A percentile compares a stretch with the other conserved stretches of the same genome.
Conservation (phyloP, 2,888 invertebrate genomes). For the Hemistola chrysoprasaria region DNA sequence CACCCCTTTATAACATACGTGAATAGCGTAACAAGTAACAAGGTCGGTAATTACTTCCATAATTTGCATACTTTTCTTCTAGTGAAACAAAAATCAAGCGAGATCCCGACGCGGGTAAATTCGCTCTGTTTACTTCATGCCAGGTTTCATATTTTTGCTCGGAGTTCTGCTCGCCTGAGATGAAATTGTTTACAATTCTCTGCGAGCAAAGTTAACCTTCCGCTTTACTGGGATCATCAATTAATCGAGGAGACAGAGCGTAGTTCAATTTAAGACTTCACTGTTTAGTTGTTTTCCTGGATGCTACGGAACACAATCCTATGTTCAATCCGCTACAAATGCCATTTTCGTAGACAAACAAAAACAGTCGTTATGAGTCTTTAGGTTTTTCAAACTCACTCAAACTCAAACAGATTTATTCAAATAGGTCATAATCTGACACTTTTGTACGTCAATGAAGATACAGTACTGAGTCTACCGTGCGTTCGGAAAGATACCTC, state of each 20-base stretch:
- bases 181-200: conserved; percentile 21
- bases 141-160: conserved; percentile 2
- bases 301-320: too few relatives aligned
- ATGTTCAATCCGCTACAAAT: too few relatives aligned
- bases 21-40: conserved; percentile 2
- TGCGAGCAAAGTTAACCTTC: conserved; percentile 22
- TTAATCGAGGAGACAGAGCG: conserved; percentile 20
- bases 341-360: too few relatives aligned
- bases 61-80: conserved; percentile 19
- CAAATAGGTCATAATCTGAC: too few relatives aligned
- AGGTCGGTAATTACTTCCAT: conserved; percentile 13
- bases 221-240: conserved; percentile 14
- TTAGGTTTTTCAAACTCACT: too few relatives aligned
- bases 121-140: conserved; percentile 1
- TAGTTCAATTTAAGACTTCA: conserved; percentile 12
- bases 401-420: too few relatives aligned
- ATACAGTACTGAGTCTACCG: too few relatives aligned
- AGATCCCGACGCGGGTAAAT: conserved; percentile 6
- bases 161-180: conserved; percentile 15
- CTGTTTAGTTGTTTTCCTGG: too few relatives aligned
- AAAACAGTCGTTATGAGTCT: too few relatives aligned
- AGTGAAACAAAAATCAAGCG: conserved; percentile 12
- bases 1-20: conserved; percentile 1
- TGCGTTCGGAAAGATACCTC: too few relatives aligned
- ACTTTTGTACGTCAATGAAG: too few relatives aligned